phyloP scores from a whole-genome alignment of 2,113 vertebrate genomes.

The Lipotes vexillifer region DNA sequence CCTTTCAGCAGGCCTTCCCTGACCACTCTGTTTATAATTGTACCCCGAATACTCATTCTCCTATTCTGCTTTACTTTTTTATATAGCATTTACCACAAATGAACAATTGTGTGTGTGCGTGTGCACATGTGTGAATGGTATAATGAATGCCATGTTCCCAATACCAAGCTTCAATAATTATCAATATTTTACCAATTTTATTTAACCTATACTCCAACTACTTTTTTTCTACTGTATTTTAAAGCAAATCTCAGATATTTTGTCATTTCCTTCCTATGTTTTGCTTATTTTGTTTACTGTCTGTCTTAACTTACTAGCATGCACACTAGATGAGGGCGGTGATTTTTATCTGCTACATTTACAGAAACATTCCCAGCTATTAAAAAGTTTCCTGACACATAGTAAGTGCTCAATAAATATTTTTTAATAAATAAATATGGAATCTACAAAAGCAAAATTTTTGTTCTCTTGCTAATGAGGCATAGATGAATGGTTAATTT shows the following conservation, averaged over 20 bases:
- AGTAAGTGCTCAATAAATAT: neutral
- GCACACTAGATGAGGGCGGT: neutral
- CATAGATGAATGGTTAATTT: neutral
- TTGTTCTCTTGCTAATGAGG: neutral
- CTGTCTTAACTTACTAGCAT: neutral
- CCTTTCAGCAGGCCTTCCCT: neutral
- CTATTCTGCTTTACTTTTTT: neutral
- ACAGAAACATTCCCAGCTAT: neutral
- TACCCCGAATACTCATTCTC: neutral
- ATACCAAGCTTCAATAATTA: neutral
- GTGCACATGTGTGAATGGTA: neutral
- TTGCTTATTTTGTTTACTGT: neutral
- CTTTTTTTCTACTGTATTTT: neutral
- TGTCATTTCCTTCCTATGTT: neutral
- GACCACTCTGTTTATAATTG: neutral
- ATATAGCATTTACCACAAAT: neutral
- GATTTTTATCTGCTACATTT: neutral
- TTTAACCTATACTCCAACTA: neutral
- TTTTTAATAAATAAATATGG: constrained; percentile 14
- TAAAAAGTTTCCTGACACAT: neutral
- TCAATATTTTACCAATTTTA: neutral
- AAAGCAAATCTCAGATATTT: neutral
- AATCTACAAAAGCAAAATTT: neutral
- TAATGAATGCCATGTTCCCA: neutral
- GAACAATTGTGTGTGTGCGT: neutral